phyloP scores from a whole-genome alignment of 2,888 invertebrate species.

The Cephus pygmeus region DNA sequence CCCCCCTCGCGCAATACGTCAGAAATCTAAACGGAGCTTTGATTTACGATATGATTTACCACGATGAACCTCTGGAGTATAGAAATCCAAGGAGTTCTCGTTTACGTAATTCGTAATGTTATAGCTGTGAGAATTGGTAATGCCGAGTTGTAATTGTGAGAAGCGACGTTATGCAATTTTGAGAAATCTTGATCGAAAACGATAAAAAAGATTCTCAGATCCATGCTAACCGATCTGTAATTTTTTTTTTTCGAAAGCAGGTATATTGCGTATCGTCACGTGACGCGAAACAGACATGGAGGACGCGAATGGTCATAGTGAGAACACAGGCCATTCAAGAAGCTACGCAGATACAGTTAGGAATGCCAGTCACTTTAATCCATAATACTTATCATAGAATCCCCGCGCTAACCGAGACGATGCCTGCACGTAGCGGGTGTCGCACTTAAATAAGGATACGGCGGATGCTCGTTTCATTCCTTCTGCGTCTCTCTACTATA shows the following conservation, averaged over 20 bases:
- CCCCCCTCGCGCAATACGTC: no score
- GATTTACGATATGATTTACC: no score
- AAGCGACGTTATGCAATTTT: no score
- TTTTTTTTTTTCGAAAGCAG: background rate
- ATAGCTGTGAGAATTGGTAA: no score
- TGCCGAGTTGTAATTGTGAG: no score
- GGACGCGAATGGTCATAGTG: constrained; percentile 15
- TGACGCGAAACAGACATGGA: constrained; percentile 5
- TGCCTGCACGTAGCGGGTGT: constrained; percentile 18
- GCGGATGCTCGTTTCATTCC: constrained; percentile 20
- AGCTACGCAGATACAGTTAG: constrained; percentile 44
- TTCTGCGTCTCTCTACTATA: constrained; percentile 2
- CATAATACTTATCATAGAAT: constrained; percentile 9
- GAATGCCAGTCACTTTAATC: constrained; percentile 43
- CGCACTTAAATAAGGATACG: constrained; percentile 1
- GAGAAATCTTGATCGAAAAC: no score
- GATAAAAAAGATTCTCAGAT: no score
- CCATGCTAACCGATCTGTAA: no score
- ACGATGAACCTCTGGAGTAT: no score
- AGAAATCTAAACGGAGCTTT: no score
- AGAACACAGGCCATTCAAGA: constrained; percentile 38
- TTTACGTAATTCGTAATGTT: no score
- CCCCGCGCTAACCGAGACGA: constrained; percentile 1
- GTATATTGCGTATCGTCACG: background rate
- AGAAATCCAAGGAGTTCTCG: no score